Base-by-base conservation (phyloP, 2,888 invertebrate genomes). In the Melinaea marsaeus region DNA sequence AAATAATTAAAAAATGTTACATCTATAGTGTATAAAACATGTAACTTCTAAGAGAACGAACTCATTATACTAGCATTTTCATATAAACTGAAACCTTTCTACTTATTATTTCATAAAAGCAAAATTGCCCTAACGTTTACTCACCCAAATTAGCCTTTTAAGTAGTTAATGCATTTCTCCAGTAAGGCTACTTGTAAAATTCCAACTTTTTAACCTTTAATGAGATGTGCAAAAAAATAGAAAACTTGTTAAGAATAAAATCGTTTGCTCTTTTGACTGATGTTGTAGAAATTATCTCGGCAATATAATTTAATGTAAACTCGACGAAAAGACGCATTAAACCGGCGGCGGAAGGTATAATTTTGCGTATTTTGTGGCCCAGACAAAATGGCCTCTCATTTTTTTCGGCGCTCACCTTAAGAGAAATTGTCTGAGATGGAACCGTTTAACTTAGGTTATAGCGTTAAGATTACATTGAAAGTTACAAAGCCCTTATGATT, bases 331-430 rank as follows among this genome's bases (percentile, higher is more conserved):
- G 47, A 64, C 60, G 61, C 61, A 67, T 62, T 66, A 67, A 63
- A 69, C 63, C 61, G 64, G 64, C 69, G 67, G 60, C 66, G 66
- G 68, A 67, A 72, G 60, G 66, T 71, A 70, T 70, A 70, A 71
- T 72, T 72, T 73, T 66, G 66, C 65, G 67, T 71, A 72, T 73
- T 73, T 71, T 71, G 64, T 57, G 64, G 68, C 66, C 59, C 65
- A 62, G 63, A 63, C 56, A 60, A 64, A 70, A 69, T 70, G 67
- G 68, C 69, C 65, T 63, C 67, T 71, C 69, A 69, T 71, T 72
- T 73, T 42, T 71, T 67, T 72, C 67, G 68, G 64, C 62, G 68
- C 64, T 62, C 68, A 67, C 66, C 68, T 67, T 65, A 55, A 63
- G 60, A 62, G 66, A 68, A 71, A 69, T 70, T 67, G 64, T 67